These are phyloP conservation scores for Acromyrmex heyeri DNA, from an alignment of 1,140 invertebrate genomes.

Conservation along the genomic window DNA sequence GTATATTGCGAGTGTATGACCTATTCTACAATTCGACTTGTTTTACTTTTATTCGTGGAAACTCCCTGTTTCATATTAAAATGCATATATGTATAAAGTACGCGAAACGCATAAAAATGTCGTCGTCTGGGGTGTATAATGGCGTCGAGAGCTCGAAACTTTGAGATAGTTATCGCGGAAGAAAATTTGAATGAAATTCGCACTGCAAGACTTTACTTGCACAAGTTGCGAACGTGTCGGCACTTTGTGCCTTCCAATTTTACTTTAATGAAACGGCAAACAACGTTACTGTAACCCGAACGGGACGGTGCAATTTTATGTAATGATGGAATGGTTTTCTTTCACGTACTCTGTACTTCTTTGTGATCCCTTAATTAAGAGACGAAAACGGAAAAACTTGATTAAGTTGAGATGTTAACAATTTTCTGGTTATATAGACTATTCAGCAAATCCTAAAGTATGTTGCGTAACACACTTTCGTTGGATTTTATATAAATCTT, in stretches of 20 bases:
- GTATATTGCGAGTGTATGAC: neutral
- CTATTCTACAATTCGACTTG: constrained; percentile 20
- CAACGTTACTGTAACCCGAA: neutral
- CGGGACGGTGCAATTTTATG: neutral
- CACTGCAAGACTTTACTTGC: constrained; percentile 1
- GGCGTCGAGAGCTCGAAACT: constrained; percentile 15
- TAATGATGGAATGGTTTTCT: constrained; percentile 18
- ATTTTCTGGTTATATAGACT: constrained; percentile 5
- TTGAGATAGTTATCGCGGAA: constrained; percentile 8
- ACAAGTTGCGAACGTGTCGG: neutral
- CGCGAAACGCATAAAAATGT: constrained; percentile 32
- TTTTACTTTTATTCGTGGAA: constrained; percentile 38
- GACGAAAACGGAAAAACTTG: neutral
- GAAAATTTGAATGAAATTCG: constrained; percentile 15
- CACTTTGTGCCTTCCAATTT: constrained; percentile 25
- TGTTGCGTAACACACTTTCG: neutral
- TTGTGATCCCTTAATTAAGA: constrained; percentile 15
- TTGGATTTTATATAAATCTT: neutral
- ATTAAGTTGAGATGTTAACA: constrained; percentile 16
- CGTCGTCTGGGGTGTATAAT: neutral
- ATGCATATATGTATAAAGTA: constrained; percentile 31
- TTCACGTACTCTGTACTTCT: neutral
- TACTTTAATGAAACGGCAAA: constrained; percentile 29
- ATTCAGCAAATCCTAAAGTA: neutral
- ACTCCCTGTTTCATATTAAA: constrained; percentile 37